Percentiles rank a stretch among this genome's conserved stretches.
Conservation (phyloP, 30 jellyfish, hydroid and myxozoan species). For the Hydractinia symbiolongicarpus region DNA sequence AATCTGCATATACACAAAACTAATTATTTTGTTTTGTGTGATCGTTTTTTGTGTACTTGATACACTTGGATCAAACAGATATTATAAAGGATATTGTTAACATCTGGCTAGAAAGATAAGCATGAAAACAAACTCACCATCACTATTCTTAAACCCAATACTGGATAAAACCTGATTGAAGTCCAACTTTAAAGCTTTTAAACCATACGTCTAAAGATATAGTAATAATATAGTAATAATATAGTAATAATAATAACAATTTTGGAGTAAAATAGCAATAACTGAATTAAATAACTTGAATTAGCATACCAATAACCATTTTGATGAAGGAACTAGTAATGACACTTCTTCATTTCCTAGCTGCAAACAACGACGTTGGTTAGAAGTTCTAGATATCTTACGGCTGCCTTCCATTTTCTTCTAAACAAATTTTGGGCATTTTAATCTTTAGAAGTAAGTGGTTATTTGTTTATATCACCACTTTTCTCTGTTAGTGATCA, state of each 20-base stretch:
- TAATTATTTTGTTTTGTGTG: too few relatives aligned
- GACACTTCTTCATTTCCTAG: background rate
- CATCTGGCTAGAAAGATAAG: too few relatives aligned
- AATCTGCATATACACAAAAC: slow-evolving; percentile 36
- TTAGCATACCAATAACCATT: slow-evolving; percentile 12
- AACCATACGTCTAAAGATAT: slow-evolving; percentile 52
- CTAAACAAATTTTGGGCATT: too few relatives aligned
- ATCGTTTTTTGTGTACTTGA: too few relatives aligned
- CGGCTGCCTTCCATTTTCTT: too few relatives aligned
- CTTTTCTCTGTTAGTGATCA: too few relatives aligned
- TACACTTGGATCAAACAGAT: too few relatives aligned
- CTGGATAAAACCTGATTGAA: slow-evolving; percentile 67
- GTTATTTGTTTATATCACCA: too few relatives aligned
- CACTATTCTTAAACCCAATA: slow-evolving; percentile 81
- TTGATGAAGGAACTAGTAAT: slow-evolving; percentile 6
- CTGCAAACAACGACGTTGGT: too few relatives aligned
- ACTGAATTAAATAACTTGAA: background rate
- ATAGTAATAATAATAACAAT: background rate
- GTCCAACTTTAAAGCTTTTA: slow-evolving; percentile 52
- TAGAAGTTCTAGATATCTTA: too few relatives aligned
- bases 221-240: background rate
- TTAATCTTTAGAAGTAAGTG: too few relatives aligned
- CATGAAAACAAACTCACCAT: slow-evolving; percentile 37
- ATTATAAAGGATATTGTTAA: too few relatives aligned
- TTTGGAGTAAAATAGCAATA: background rate